Base-by-base conservation (phyloP, 2,888 invertebrate species). In the Hemistola chrysoprasaria region DNA sequence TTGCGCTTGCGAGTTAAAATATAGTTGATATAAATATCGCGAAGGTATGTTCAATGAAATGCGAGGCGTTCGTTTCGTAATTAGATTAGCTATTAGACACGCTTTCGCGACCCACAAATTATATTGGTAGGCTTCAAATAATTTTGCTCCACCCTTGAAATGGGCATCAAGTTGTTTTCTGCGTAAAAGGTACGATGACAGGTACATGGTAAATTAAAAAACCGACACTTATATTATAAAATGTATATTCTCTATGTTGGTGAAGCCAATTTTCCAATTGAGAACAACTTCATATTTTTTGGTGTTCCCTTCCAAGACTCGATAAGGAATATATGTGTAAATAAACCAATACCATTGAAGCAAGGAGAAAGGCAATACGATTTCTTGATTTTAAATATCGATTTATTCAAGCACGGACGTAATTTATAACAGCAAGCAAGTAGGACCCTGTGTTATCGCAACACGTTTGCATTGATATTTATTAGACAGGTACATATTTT, bases 1-100 rank as follows among this genome's bases (percentile, higher is more conserved):
- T 87, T 88, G 75, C 85, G 64, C 78, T 78, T 62, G 59, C 71
- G 70, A 72, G 76, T 85, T 74, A 83, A 42, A 81, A 80, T 87
- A 84, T 86, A 63, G 78, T 77, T 62, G 74, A 76, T 71, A 81
- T 81, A 82, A 80, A 84, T 76, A 75, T 56, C 55, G 59, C 58
- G 42, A 74, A 82, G 81, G 80, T 83, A 84, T 82, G 76, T 80
- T 65, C 63, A 64, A 71, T 75, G 71, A 78, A 73, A 74, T 78
- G 78, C 68, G 50, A 65, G 65, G 62, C 62, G 59, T 64, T 66
- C 53, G 46, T 51, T 46, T 35, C 45, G 56, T 66, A 73, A 77
- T 76, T 72, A 70, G 68, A 73, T 75, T 73, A 69, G 60, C 61
- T 65, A 66, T 72, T 71, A 65, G 65, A 70, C 63, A 65, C 63